A percentile compares a stretch with the other conserved stretches of the same genome.
Conservation (phyloP, 2,888 invertebrate species). For the Folsomia candida region DNA sequence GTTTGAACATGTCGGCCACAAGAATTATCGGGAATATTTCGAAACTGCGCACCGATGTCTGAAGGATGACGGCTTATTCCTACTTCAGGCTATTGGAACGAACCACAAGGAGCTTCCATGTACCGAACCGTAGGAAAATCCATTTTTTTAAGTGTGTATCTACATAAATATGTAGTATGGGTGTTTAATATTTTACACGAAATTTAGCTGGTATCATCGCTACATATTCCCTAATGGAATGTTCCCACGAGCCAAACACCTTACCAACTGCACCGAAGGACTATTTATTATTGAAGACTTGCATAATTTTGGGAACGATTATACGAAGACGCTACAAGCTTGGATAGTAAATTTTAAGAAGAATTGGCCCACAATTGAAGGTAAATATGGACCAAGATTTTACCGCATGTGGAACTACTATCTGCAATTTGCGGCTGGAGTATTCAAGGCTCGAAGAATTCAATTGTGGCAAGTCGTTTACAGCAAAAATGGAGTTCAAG, state of each 20-base stretch:
- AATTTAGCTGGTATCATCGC: constrained; percentile 24
- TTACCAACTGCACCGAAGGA: constrained; percentile 19
- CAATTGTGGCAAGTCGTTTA: constrained; percentile 32
- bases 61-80: constrained; percentile 29
- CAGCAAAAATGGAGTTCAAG: constrained; percentile 24
- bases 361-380: constrained; percentile 24
- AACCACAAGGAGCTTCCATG: constrained; percentile 28
- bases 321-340: constrained; percentile 24
- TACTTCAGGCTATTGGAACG: constrained; percentile 26
- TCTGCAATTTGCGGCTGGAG: constrained; percentile 24
- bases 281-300: constrained; percentile 33
- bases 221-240: constrained; percentile 34
- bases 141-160: background rate
- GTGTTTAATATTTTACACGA: no score
- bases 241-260: constrained; percentile 22
- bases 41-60: constrained; percentile 32
- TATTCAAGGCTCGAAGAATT: constrained; percentile 22
- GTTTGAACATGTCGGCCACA: constrained; percentile 47
- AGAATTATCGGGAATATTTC: constrained; percentile 41
- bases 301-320: constrained; percentile 42
- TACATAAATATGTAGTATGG: background rate
- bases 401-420: constrained; percentile 33
- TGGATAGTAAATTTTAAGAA: constrained; percentile 24
- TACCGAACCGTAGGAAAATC: constrained; percentile 9
- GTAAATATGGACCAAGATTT: constrained; percentile 30